Percentiles rank a stretch among this genome's conserved stretches.
phyloP scores from a whole-genome alignment of 2,888 invertebrate species.

The Drosophila hamatofila region DNA sequence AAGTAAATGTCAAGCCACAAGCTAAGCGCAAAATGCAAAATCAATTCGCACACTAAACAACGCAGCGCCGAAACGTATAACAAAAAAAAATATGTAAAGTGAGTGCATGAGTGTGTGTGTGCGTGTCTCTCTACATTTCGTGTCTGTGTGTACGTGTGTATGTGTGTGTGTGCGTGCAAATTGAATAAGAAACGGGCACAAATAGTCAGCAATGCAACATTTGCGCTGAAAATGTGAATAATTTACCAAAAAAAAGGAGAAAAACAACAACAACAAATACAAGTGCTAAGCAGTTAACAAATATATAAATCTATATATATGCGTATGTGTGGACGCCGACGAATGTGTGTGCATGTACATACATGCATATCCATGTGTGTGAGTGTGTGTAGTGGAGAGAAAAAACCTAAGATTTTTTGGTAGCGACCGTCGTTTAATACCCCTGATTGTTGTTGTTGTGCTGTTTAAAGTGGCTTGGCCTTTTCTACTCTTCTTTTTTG shows the following conservation, averaged over 20 bases:
- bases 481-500: conserved; percentile 53
- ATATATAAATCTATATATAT: conserved; percentile 31
- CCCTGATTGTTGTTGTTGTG: conserved; percentile 49
- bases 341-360: conserved; percentile 42
- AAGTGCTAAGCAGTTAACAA: conserved; percentile 32
- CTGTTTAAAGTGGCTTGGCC: conserved; percentile 62
- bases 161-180: conserved; percentile 73
- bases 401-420: conserved; percentile 58
- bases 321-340: conserved; percentile 48
- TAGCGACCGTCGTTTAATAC: conserved; percentile 53
- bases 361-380: conserved; percentile 22
- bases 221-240: conserved; percentile 48
- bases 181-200: conserved; percentile 77
- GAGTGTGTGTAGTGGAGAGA: conserved; percentile 50
- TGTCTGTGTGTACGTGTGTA: conserved; percentile 39
- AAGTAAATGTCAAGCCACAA: conserved; percentile 51
- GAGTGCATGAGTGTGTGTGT: conserved; percentile 67
- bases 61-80: conserved; percentile 44
- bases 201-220: conserved; percentile 62
- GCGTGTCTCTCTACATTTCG: conserved; percentile 52
- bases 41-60: conserved; percentile 46
- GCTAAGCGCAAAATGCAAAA: conserved; percentile 26
- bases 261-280: conserved; percentile 12
- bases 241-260: conserved; percentile 17
- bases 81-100: conserved; percentile 70